phyloP scores from a whole-genome alignment of 2,888 invertebrate species.

The Diploptera punctata region DNA sequence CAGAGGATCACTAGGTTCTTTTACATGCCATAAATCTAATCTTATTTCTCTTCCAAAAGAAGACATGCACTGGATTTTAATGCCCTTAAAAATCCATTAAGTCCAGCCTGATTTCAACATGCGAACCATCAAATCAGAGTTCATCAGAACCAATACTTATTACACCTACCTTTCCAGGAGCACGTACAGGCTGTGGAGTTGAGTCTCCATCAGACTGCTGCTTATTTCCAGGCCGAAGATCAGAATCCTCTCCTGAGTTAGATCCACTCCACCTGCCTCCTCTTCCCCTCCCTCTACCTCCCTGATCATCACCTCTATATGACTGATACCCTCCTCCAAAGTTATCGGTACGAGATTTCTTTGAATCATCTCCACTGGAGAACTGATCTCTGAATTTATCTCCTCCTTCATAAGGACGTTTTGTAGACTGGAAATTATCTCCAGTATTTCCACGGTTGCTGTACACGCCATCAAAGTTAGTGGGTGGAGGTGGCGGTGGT shows the following conservation, averaged over 20 bases:
- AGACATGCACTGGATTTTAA: no score
- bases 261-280: slow-evolving; percentile 25
- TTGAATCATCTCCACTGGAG: slow-evolving; percentile 1
- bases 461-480: slow-evolving; percentile 6
- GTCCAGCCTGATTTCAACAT: no score
- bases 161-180: background rate
- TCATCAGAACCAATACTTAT: no score
- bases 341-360: slow-evolving; percentile 7
- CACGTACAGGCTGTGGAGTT: slow-evolving; percentile 22
- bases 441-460: background rate
- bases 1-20: no score
- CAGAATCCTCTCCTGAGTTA: background rate
- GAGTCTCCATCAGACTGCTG: background rate
- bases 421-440: slow-evolving; percentile 27
- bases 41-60: no score
- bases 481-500: slow-evolving; percentile 28
- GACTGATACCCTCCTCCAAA: background rate
- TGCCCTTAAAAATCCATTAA: no score
- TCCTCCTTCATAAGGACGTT: slow-evolving; percentile 22
- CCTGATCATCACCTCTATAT: background rate
- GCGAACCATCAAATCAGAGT: no score
- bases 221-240: slow-evolving; percentile 1
- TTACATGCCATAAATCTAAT: no score
- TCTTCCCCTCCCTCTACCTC: slow-evolving; percentile 29
- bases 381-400: slow-evolving; percentile 10